Evolutionary conservation across 2,888 invertebrate genomes (phyloP).

Genomic region (Polia nebulosa): DNA sequence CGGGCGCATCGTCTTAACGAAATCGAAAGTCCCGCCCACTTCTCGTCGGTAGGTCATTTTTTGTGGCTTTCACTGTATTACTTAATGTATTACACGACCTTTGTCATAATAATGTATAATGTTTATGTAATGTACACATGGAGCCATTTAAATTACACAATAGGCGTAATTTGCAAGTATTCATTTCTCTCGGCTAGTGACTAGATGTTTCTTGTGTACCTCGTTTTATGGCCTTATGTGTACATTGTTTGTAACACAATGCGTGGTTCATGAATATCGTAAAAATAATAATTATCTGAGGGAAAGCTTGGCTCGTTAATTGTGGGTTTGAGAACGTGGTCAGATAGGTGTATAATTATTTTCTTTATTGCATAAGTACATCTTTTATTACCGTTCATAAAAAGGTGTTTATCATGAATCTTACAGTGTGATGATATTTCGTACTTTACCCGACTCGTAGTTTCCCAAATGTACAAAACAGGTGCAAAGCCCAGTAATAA

Average conservation of each 20-base stretch:
- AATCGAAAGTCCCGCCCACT: conserved; percentile 85
- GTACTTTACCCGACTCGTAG: too few relatives aligned
- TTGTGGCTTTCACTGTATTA: conserved; percentile 73
- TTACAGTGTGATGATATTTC: neutral
- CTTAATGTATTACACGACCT: conserved; percentile 78
- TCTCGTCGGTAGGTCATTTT: conserved; percentile 77
- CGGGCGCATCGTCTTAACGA: conserved; percentile 72
- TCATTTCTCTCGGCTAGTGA: conserved; percentile 39
- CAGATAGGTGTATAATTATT: conserved; percentile 7
- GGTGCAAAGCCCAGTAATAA: conserved; percentile 2
- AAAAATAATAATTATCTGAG: conserved; percentile 38
- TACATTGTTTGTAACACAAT: conserved; percentile 47
- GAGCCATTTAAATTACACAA: conserved; percentile 54
- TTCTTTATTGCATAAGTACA: conserved; percentile 3
- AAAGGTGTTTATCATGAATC: conserved; percentile 1
- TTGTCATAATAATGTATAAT: conserved; percentile 65
- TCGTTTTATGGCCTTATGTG: conserved; percentile 3
- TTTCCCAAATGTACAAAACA: neutral
- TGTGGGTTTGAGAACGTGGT: conserved; percentile 27
- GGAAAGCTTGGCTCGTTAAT: conserved; percentile 40
- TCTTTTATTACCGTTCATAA: conserved; percentile 7
- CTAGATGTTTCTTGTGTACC: conserved; percentile 41
- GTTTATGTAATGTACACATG: conserved; percentile 67
- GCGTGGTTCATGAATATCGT: conserved; percentile 32
- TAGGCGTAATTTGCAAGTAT: conserved; percentile 46